Base-by-base conservation (phyloP, 2,888 invertebrate species). In the Mellilla xanthometata region DNA sequence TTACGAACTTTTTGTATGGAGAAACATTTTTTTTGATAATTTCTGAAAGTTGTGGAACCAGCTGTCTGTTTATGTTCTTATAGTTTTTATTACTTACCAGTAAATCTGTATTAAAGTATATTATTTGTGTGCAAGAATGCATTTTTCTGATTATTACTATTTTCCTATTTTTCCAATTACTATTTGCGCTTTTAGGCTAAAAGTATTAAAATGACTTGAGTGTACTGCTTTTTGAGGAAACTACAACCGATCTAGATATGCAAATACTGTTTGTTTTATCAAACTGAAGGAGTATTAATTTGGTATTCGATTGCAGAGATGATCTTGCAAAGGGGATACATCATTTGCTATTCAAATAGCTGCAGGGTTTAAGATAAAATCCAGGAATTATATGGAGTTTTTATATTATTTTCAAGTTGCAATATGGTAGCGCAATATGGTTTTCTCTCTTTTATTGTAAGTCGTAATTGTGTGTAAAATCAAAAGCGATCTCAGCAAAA, bases 291-390 rank as follows among this genome's bases (percentile, higher is more conserved):
- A 75, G 77, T 78, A 81, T 76, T 82, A 80, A 84, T 84, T 83
- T 80, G 51, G 72, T 70, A 74, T 75, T 67, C 60, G 72, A 67
- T 81, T 84, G 81, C 56, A 58, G 47, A 73, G 81, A 81, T 83
- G 76, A 80, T 80, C 79, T 68, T 61, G 29, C 63, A 63, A 72
- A 76, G 77, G 73, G 76, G 75, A 78, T 76, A 73, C 81, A 80
- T 81, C 78, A 80, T 85, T 85, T 76, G 78, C 88, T 87, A 87
- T 87, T 78, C 78, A 81, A 85, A 88, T 71, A 85, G 66, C 87
- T 78, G 47, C 35, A 61, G 76, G 88, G 75, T 45, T 49, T 56
- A 51, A 54, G 62, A 67, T 65, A 55, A 57, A 56, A 62, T 56
- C 56, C 54, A 41, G 38, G 31, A 38, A 47, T 41, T 47, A 41